These are phyloP conservation scores for Malacoctenus gilli DNA, from an alignment of 2,797 vertebrate genomes.

Conservation along the genomic window DNA sequence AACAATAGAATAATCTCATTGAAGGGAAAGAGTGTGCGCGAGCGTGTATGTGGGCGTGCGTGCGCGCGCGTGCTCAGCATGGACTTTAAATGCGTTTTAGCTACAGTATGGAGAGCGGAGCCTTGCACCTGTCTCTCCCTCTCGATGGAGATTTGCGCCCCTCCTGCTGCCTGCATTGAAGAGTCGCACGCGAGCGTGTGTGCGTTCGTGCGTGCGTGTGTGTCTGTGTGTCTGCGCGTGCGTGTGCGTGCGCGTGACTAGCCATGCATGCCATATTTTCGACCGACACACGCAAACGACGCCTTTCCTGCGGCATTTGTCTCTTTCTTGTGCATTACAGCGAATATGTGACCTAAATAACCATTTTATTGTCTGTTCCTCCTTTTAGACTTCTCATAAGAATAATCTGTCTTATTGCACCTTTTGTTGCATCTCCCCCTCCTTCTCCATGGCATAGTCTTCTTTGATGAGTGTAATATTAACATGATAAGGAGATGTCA, in stretches of 20 bases:
- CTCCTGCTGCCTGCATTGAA: constrained; percentile 57
- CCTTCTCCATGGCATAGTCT: constrained; percentile 36
- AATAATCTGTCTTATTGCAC: constrained; percentile 68
- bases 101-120: constrained; percentile 64
- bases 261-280: constrained; percentile 78
- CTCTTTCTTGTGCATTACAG: constrained; percentile 71
- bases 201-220: constrained; percentile 11
- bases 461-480: constrained; percentile 78
- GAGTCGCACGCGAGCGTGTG: constrained; percentile 22
- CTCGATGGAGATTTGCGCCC: constrained; percentile 66
- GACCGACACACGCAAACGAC: constrained; percentile 64
- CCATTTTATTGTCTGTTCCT: constrained; percentile 75
- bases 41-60: constrained; percentile 1
- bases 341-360: constrained; percentile 80
- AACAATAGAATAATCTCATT: constrained; percentile 50
- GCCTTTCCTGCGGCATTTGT: constrained; percentile 77
- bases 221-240: constrained; percentile 13
- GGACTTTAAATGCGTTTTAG: constrained; percentile 68
- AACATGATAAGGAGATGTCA: constrained; percentile 76
- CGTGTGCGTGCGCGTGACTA: constrained; percentile 47
- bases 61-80: constrained; percentile 39
- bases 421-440: constrained; percentile 53
- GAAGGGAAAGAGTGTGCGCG: constrained; percentile 38
- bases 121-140: constrained; percentile 78
- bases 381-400: constrained; percentile 66